These are phyloP conservation scores for Calliopum simillimum DNA, from an alignment of 2,888 invertebrate species.

Conservation along the genomic window DNA sequence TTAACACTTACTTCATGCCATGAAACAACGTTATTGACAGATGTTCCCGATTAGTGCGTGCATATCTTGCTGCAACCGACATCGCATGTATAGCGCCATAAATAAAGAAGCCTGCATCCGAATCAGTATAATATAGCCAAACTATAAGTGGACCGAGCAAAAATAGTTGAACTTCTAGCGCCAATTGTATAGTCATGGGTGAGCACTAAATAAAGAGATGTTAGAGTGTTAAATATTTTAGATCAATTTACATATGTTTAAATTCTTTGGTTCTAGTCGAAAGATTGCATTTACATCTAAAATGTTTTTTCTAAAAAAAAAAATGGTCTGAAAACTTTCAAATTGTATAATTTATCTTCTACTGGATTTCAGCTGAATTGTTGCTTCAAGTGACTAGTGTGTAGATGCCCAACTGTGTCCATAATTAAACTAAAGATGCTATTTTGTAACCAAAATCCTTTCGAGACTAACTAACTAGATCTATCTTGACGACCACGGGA, in stretches of 20 bases:
- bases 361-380: too few relatives aligned
- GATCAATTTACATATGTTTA: not conserved
- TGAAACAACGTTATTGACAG: conserved; percentile 76
- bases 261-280: not conserved
- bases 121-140: conserved; percentile 72
- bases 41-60: conserved; percentile 72
- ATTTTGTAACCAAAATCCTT: too few relatives aligned
- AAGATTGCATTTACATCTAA: not conserved
- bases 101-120: conserved; percentile 70
- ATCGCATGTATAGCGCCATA: conserved; percentile 71
- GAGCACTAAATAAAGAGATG: conserved; percentile 72
- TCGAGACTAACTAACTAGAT: too few relatives aligned
- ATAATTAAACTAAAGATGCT: too few relatives aligned
- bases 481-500: too few relatives aligned
- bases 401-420: too few relatives aligned
- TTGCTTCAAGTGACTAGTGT: too few relatives aligned
- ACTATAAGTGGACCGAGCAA: conserved; percentile 75
- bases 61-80: conserved; percentile 75
- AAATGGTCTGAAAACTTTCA: too few relatives aligned
- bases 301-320: too few relatives aligned
- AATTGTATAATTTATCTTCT: too few relatives aligned
- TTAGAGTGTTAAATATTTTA: not conserved
- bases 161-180: conserved; percentile 80
- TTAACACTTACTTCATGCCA: conserved; percentile 73
- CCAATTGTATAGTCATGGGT: conserved; percentile 80